Base-by-base conservation (phyloP, 2,888 invertebrate genomes). In the Rhaphigaster nebulosa region DNA sequence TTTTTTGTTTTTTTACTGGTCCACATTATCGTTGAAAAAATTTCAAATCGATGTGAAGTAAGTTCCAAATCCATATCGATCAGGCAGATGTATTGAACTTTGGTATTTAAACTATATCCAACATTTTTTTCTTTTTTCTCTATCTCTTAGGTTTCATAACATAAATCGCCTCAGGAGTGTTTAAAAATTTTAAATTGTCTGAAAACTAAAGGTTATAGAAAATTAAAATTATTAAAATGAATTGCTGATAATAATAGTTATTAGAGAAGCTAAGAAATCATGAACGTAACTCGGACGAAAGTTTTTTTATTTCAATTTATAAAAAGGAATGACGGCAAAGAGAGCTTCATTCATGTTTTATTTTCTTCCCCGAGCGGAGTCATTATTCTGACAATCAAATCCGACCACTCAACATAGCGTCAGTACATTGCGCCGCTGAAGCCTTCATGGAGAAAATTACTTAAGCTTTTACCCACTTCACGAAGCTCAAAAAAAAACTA, bases 291-390 rank as follows among this genome's bases (percentile, higher is more conserved):
- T 20, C 70, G 10, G 34, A 20, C 13, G 15, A 20, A 76, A 3
- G 20, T 84, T 84, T 84, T 84, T 45, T 50, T 84, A n/a, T 84
- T 84, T 84, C n/a, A 84, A n/a, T 84, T 84, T 84, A 76, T 76
- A 38, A 76, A 76, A 76, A 76, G 38, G 23, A 76, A 76, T 76
- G 70, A 76, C 34, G 38, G 84, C 84, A 84, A 84, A 41, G 84
- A 84, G 84, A 45, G 41, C 84, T 50, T 10, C n/a, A 1, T 18
- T 84, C n/a, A 13, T 84, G 84, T 50, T 84, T 84, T 45, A 84
- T 84, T 84, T 50, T 6, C 84, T 80, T 6, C n/a, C 34, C 4
- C n/a, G 20, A 50, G 84, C 1, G 45, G 84, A 50, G 41, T 50
- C n/a, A 84, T 84, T 84, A 84, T 84, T 84, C 84, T 45, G 84